phyloP scores from a whole-genome alignment of 2,797 vertebrate species.

The Chloroceryle inda region DNA sequence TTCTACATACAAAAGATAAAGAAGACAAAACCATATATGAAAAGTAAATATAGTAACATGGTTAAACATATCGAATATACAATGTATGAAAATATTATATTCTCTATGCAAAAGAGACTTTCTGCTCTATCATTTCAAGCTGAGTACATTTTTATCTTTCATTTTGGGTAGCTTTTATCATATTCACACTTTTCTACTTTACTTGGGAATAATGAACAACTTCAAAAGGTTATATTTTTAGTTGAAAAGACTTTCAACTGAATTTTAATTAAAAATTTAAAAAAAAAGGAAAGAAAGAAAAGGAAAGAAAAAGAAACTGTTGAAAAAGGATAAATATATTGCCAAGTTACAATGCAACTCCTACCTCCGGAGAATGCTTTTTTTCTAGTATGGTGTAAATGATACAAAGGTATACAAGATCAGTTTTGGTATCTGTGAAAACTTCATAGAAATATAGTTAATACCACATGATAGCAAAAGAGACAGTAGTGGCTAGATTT shows the following conservation, averaged over 20 bases:
- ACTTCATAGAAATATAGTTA: not conserved
- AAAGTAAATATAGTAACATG: constrained; percentile 25
- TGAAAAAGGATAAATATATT: not conserved
- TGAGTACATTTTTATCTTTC: constrained; percentile 31
- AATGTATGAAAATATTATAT: not conserved
- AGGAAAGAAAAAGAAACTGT: not conserved
- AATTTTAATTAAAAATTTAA: not conserved
- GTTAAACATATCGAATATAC: constrained; percentile 10
- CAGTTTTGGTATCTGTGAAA: not conserved
- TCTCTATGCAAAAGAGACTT: constrained; percentile 20
- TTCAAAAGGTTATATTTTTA: constrained; percentile 60
- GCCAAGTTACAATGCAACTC: not conserved
- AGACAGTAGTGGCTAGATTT: not conserved
- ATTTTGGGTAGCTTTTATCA: constrained; percentile 47
- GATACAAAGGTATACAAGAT: not conserved
- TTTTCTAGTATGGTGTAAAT: not conserved
- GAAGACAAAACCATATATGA: not conserved
- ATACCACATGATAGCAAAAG: not conserved
- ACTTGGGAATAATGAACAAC: constrained; percentile 8
- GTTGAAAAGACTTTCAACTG: constrained; percentile 28
- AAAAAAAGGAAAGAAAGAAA: not conserved
- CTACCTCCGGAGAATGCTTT: not conserved
- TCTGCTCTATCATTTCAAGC: constrained; percentile 21
- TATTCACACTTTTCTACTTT: constrained; percentile 8
- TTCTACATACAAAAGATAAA: not conserved